Base-by-base conservation (phyloP, 2,888 invertebrate species). In the Mechanitis mazaeus region DNA sequence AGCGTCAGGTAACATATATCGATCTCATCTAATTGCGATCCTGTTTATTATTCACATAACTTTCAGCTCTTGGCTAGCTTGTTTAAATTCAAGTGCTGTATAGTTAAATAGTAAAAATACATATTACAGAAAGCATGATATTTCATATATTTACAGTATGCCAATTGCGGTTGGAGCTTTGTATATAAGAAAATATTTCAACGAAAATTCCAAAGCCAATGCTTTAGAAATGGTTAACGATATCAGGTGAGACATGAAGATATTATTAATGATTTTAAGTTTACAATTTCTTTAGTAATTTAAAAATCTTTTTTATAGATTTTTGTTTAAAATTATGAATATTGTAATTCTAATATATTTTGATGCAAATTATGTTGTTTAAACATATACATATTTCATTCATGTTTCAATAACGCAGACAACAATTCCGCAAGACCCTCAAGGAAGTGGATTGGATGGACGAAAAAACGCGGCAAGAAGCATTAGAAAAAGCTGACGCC, bases 381-480 rank as follows among this genome's bases (percentile, higher is more conserved):
- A 20, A 20, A 20, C 20, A 20, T 20, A 20, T 20, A 20, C 1
- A 9, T 42, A 9, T 42, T 42, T 9, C 6, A 3, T 3, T 42
- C 9, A 42, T 9, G 6, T 42, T 42, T 42, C 9, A 6, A 42
- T 4, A 60, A 55, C 31, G 1, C 69, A 90, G 90, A 64, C 88
- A 91, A 60, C 94, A 97, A 69, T 98, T 98, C 87, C 92, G 93
- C 65, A 93, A 95, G 71, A 96, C 97, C 42, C 81, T 97, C 60
- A 90, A 92, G 28, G 91, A 93, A 63, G 94, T 97, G 12, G 94
- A 95, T 55, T 98, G 98, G 98, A 98, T 98, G 98, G 98, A 98
- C 77, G 93, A 93, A 0, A 85, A 91, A 68, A 98, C 98, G 0
- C 93, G 94, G 56, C 82, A 89, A 68, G 93, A 93, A 61, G 97